phyloP scores from a whole-genome alignment of 2,113 vertebrate genomes.

The Burhinus oedicnemus region DNA sequence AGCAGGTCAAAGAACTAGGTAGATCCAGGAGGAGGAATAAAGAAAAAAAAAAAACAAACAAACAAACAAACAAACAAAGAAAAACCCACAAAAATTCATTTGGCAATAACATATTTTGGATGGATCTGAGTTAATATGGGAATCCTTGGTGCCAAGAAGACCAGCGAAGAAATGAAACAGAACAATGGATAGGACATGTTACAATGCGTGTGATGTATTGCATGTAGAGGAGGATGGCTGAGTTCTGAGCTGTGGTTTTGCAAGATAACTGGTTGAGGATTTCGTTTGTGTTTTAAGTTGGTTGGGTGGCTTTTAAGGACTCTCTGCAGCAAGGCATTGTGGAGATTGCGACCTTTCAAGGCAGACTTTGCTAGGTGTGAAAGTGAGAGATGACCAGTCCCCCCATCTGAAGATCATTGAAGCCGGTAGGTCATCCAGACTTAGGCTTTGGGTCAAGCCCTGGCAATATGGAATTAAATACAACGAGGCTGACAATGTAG shows the following conservation, averaged over 20 bases:
- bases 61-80: neutral
- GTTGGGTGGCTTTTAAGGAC: neutral
- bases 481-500: neutral
- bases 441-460: neutral
- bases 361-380: neutral
- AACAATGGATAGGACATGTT: neutral
- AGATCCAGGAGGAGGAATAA: neutral
- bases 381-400: neutral
- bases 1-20: neutral
- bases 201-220: neutral
- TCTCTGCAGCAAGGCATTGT: accelerated
- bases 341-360: neutral
- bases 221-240: neutral
- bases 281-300: neutral
- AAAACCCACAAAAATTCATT: neutral
- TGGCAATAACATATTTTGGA: neutral
- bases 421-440: neutral
- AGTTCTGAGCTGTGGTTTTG: neutral
- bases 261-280: neutral
- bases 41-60: neutral
- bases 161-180: neutral
- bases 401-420: neutral
- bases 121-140: neutral
- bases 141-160: neutral
- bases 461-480: neutral